Evolutionary conservation across 2,113 vertebrate species (phyloP), one percentile per base, ranked within the genome.

Genomic region (Anguilla rostrata): DNA sequence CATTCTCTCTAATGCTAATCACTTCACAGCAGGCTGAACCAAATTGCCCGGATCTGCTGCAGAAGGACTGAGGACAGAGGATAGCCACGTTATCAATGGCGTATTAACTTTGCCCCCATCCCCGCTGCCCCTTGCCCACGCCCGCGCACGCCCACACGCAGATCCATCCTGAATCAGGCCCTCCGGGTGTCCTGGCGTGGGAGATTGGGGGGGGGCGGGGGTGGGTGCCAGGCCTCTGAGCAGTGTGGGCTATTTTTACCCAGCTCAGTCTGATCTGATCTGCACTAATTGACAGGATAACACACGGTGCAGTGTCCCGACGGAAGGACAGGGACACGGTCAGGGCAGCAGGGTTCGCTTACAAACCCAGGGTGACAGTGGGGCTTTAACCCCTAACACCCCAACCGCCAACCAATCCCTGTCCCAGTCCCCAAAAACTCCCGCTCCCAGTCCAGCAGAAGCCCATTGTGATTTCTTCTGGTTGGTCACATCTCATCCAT

Each of bases 201-300:
- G 71, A 29, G n/a, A n/a, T 5, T 3, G 63, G 7, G 22, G 20
- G 26, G 20, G 63, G 0, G 26, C 5, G 26, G 71, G 11, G 20
- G 63, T 2, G 63, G 26, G 26, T 26, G 63, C 84, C 66, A 83
- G 86, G 83, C 40, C 43, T 15, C 39, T 78, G 43, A 66, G 71
- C 63, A 26, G 18, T 80, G 88, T 91, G 84, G 40, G 14, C 79
- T 93, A 93, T 93, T 94, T 95, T 91, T 89, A 91, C 90, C 92
- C 90, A 20, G 88, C 91, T 90, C 86, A 91, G 88, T 91, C 86
- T 87, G 92, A 92, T 94, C 88, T 91, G 88, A 91, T 91, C 92
- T 88, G 83, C 91, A 89, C 90, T 91, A 92, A 94, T 86, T 94
- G 93, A 92, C 92, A 84, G 81, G 92, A 90, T 90, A 84, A 91